Conservation (phyloP, 2,113 vertebrate genomes). For the Lethenteron reissneri region DNA sequence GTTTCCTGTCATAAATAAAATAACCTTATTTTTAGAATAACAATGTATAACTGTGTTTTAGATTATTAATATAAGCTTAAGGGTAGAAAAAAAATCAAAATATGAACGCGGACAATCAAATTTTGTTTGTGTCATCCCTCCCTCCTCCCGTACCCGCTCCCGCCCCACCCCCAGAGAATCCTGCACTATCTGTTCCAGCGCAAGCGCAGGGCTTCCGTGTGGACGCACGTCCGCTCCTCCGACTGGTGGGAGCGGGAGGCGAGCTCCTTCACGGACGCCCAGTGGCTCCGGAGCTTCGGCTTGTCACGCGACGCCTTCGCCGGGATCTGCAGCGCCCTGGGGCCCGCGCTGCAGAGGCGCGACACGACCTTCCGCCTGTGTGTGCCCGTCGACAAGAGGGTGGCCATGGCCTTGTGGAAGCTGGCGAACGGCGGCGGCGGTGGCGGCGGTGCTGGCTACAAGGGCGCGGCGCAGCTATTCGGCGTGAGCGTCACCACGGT, state of each 20-base stretch:
- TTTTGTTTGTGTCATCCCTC: no score
- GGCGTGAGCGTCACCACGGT: conserved; percentile 11
- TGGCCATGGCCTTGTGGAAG: conserved; percentile 11
- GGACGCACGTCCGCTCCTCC: conserved; percentile 2
- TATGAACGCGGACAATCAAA: no score
- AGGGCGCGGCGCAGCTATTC: conserved; percentile 10
- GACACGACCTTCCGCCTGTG: conserved; percentile 9
- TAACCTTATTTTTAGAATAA: no score
- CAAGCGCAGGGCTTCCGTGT: not conserved
- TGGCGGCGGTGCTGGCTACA: conserved; percentile 7
- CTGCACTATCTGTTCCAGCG: no score
- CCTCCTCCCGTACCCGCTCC: no score
- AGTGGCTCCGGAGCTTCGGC: conserved; percentile 13
- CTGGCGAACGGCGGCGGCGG: conserved; percentile 6
- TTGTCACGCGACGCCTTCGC: conserved; percentile 12
- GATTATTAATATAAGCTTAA: no score
- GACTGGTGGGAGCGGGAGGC: conserved; percentile 12
- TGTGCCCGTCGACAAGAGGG: conserved; percentile 10
- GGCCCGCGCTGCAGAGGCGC: conserved; percentile 8
- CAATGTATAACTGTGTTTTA: no score
- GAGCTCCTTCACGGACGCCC: conserved; percentile 9
- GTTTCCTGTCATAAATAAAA: no score
- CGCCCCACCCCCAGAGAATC: no score
- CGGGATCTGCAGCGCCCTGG: conserved; percentile 8
- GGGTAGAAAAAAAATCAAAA: no score